Conservation (phyloP, 2,113 vertebrate species). For the Ursus arctos region DNA sequence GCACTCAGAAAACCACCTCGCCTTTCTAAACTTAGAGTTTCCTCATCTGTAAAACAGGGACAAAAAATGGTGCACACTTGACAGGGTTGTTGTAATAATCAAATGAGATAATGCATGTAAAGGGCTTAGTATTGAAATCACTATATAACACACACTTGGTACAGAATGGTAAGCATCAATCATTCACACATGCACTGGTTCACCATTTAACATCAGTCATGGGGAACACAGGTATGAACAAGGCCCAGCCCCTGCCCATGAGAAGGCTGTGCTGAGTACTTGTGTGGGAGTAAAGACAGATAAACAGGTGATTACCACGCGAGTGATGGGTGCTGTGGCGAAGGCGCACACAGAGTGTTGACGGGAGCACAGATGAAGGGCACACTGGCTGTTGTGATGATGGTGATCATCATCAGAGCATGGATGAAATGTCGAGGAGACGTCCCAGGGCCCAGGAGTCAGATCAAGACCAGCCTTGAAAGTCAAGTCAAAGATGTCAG, state of each 20-base stretch:
- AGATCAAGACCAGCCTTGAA: neutral
- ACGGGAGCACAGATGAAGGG: neutral
- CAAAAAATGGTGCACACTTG: neutral
- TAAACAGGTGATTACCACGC: neutral
- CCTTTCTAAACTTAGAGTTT: neutral
- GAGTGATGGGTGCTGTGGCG: neutral
- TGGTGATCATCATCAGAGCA: neutral
- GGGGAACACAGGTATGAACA: neutral
- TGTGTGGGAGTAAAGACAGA: neutral
- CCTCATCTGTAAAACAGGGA: neutral
- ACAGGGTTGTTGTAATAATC: neutral
- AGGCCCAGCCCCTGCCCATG: neutral
- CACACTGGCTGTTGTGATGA: neutral
- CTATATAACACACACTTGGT: neutral
- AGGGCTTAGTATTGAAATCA: neutral
- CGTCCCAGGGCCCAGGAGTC: neutral
- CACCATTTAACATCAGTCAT: neutral
- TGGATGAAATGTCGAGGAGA: neutral
- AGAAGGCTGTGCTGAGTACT: neutral
- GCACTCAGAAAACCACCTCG: neutral
- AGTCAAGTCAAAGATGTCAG: neutral
- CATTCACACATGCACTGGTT: neutral
- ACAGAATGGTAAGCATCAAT: neutral
- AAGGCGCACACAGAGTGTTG: neutral
- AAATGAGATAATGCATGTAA: neutral